These are phyloP conservation scores for Drosophila busckii DNA, from an alignment of 1,140 invertebrate species.

Conservation along the genomic window DNA sequence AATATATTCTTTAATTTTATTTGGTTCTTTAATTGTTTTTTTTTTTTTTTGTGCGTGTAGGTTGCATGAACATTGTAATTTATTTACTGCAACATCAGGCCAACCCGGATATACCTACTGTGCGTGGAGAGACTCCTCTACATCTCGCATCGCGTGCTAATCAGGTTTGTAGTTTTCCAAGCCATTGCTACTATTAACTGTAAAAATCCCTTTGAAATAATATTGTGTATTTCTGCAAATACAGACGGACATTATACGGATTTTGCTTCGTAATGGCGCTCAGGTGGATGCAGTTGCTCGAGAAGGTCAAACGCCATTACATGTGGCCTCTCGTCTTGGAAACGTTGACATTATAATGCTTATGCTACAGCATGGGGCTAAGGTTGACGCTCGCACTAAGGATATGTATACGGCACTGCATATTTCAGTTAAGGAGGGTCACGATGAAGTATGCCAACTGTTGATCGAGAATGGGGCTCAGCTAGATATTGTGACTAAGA, in stretches of 20 bases:
- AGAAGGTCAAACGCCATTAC: constrained; percentile 95
- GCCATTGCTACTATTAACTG: not conserved
- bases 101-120: constrained; percentile 95
- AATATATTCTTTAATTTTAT: too few species aligned
- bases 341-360: constrained; percentile 96
- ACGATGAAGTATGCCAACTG: constrained; percentile 89
- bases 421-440: constrained; percentile 97
- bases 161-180: constrained; percentile 66
- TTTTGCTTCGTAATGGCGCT: constrained; percentile 96
- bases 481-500: constrained; percentile 93
- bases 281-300: constrained; percentile 96
- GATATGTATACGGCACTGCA: constrained; percentile 98
- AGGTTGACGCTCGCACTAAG: constrained; percentile 92
- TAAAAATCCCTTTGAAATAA: not conserved
- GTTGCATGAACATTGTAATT: constrained; percentile 99
- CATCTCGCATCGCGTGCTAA: constrained; percentile 98
- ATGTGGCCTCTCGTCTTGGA: constrained; percentile 94
- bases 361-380: constrained; percentile 93
- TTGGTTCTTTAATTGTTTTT: not conserved
- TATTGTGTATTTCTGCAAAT: not conserved
- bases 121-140: constrained; percentile 97
- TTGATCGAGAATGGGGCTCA: constrained; percentile 96
- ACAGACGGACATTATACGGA: constrained; percentile 96
- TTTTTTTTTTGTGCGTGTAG: constrained; percentile 18
- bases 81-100: constrained; percentile 97